These are phyloP conservation scores for Gopherus flavomarginatus DNA, from an alignment of 2,113 vertebrate genomes.

Conservation along the genomic window DNA sequence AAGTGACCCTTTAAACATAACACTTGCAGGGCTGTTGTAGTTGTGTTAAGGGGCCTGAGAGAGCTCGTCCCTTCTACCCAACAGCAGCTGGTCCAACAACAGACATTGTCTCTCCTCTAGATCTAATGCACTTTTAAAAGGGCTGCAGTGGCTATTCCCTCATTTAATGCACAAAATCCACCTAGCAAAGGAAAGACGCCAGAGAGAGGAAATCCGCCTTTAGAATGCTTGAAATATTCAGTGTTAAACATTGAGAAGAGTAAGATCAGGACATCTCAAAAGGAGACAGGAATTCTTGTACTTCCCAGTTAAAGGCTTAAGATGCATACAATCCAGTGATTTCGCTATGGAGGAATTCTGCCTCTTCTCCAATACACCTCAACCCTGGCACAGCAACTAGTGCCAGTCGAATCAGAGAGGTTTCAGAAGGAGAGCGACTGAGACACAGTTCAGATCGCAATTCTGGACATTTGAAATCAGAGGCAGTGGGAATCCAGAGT, in stretches of 20 bases:
- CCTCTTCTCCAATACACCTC: not conserved
- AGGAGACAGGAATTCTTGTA: not conserved
- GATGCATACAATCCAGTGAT: not conserved
- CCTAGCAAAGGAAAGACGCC: not conserved
- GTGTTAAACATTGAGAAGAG: not conserved
- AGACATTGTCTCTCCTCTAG: not conserved
- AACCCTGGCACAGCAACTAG: not conserved
- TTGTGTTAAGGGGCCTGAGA: not conserved
- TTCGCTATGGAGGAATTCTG: not conserved
- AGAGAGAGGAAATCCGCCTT: not conserved
- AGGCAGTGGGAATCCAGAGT: not conserved
- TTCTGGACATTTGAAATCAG: not conserved
- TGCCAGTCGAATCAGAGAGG: not conserved
- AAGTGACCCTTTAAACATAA: too few relatives aligned
- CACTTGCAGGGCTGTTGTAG: too few relatives aligned
- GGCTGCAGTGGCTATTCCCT: not conserved
- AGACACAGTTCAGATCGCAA: not conserved
- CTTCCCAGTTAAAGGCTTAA: not conserved
- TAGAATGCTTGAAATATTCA: not conserved
- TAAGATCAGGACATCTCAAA: not conserved
- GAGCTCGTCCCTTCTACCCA: not conserved
- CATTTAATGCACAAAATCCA: not conserved
- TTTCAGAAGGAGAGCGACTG: not conserved
- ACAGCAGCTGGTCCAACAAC: not conserved
- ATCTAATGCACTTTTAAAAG: not conserved